phyloP scores from a whole-genome alignment of 2,113 vertebrate species.

The Phyllostomus hastatus region DNA sequence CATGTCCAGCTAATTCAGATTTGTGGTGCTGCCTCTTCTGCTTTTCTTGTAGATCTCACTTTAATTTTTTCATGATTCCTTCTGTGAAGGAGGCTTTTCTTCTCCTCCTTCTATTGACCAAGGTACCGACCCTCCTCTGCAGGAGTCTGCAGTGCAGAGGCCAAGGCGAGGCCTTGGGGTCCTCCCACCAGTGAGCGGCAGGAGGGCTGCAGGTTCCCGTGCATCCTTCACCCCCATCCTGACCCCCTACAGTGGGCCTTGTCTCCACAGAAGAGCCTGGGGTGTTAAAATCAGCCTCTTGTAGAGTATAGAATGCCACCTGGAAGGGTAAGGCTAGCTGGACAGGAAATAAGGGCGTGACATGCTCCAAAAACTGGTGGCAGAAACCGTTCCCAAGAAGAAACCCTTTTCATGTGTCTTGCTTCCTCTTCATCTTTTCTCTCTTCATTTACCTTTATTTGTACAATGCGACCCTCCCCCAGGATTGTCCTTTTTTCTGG shows the following conservation, averaged over 20 bases:
- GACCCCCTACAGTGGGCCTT: too few species aligned
- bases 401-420: neutral
- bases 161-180: neutral
- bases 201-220: neutral
- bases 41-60: neutral
- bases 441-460: neutral
- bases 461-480: neutral
- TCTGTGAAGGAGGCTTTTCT: neutral
- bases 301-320: neutral
- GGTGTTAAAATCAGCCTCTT: neutral
- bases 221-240: neutral
- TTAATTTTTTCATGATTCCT: neutral
- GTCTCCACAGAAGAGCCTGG: neutral
- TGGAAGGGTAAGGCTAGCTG: neutral
- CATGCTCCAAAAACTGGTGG: neutral
- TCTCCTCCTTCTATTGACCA: neutral
- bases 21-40: neutral
- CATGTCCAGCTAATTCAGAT: neutral
- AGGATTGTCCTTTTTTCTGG: neutral
- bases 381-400: neutral
- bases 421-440: neutral
- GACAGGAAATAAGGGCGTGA: neutral
- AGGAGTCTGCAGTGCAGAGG: neutral
- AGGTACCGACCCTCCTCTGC: neutral
- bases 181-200: neutral